phyloP scores from a whole-genome alignment of 1,140 invertebrate species.

The Streblospio benedicti region DNA sequence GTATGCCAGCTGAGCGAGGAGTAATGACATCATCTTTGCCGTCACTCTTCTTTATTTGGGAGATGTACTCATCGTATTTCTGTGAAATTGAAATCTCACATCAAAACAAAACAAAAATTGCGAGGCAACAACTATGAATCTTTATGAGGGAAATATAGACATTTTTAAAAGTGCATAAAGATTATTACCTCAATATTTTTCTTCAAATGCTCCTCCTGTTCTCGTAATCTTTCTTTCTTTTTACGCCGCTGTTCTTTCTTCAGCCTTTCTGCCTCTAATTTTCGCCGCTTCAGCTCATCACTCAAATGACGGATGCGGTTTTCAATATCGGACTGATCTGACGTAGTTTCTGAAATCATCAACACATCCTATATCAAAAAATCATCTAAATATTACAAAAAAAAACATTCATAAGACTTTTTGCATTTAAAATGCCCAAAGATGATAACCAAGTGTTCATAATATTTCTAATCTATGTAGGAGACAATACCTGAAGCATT shows the following conservation, averaged over 20 bases:
- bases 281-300: constrained; percentile 49
- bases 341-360: constrained; percentile 48
- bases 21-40: no score
- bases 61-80: constrained; percentile 51
- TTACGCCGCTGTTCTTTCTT: constrained; percentile 47
- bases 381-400: neutral
- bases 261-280: constrained; percentile 49
- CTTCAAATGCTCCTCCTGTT: constrained; percentile 50
- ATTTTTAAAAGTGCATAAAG: no score
- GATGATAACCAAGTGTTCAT: no score
- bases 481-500: no score
- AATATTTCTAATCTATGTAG: no score
- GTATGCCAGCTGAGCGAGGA: no score
- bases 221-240: constrained; percentile 48
- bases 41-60: constrained; percentile 45
- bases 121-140: neutral
- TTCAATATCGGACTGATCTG: constrained; percentile 53
- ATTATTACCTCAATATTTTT: constrained; percentile 53
- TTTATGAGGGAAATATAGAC: no score
- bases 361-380: constrained; percentile 2
- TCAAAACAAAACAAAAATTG: constrained; percentile 9
- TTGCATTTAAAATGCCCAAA: no score
- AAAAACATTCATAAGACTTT: no score
- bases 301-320: constrained; percentile 49
- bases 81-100: constrained; percentile 26